Base-by-base conservation (phyloP, 2,888 invertebrate species). In the Dioctria linearis region DNA sequence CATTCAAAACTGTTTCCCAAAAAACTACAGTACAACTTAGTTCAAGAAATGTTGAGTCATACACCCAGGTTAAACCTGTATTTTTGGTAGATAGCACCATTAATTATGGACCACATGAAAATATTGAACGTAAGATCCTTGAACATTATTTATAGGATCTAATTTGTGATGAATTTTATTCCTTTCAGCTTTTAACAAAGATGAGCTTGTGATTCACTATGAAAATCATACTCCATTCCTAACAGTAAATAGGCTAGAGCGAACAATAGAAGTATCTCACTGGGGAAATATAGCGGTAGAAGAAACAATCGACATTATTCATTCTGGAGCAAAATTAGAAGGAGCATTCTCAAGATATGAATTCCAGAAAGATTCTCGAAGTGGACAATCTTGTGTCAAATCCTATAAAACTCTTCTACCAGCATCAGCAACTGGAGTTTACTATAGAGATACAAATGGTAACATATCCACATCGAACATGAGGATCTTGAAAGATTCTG, bases 251-350 rank as follows among this genome's bases (percentile, higher is more conserved):
- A 92, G 92, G 66, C 88, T 99, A 84, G 95, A 96, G 85, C 92
- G 99, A 71, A 90, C 93, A 0, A 95, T 99, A 85, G 99, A 99
- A 90, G 93, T 99, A 3, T 99, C 99, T 0, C 99, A 99, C 88
- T 99, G 99, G 99, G 99, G 99, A 6, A 98, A 99, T 86, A 96
- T 99, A 85, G 99, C 99, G 39, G 92, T 99, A 0, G 98, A 99
- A 87, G 99, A 99, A 88, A 93, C 94, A 5, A 93, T 99, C 84
- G 96, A 98, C 87, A 91, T 99, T 83, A 91, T 94, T 37, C 99
- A 99, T 86, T 94, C 95, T 66, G 99, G 99, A 61, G 99, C 99
- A 9, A 91, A 93, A 83, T 90, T 99, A 59, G 98, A 98, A 87
- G 97, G 97, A 0, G 93, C 98, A 2, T 98, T 99, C 90, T 99